Evolutionary conservation across 2,797 vertebrate genomes (phyloP), one percentile per base, ranked within the genome.

Genomic region (Cygnus olor): DNA sequence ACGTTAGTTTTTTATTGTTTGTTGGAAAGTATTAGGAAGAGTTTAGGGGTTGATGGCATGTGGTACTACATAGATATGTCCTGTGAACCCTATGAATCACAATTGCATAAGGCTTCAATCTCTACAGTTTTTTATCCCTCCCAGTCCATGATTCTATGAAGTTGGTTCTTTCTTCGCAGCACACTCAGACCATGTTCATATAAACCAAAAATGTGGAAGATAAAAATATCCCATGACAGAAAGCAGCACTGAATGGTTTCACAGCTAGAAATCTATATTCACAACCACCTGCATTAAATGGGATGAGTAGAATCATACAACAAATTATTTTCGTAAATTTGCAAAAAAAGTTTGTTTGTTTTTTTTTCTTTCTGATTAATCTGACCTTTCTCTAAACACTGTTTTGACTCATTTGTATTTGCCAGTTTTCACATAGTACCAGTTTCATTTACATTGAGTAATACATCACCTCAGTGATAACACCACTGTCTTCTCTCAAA

Each of bases 51-150:
- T 34, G 17, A 32, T 18, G 8, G 7, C 9, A 8, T 17, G 11
- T 64, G 30, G 2, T 32, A 44, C 65, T 89, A 42, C 0, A 1
- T 4, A 11, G 3, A 3, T 24, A 15, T 36, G 3, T 3, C 34
- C 36, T 71, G 18, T 14, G 6, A 34, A 56, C 4, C 24, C 36
- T 6, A 40, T 38, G 20, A 76, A 69, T 42, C 24, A 69, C 51
- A 51, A 22, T 19, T 79, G 18, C 28, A 25, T n/a, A 85, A 76
- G 28, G 42, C 25, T 56, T 56, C 30, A 42, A 32, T 15, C 6
- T 69, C 16, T 22, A 47, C 16, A 19, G 9, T 34, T 38, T 11
- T 19, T 60, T 68, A 16, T 32, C 6, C 85, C 16, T 82, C 65
- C 25, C 16, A 24, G 16, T 45, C n/a, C 83, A 22, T 60, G 7